Base-by-base conservation (phyloP, 2,797 vertebrate species). In the Chanos chanos region DNA sequence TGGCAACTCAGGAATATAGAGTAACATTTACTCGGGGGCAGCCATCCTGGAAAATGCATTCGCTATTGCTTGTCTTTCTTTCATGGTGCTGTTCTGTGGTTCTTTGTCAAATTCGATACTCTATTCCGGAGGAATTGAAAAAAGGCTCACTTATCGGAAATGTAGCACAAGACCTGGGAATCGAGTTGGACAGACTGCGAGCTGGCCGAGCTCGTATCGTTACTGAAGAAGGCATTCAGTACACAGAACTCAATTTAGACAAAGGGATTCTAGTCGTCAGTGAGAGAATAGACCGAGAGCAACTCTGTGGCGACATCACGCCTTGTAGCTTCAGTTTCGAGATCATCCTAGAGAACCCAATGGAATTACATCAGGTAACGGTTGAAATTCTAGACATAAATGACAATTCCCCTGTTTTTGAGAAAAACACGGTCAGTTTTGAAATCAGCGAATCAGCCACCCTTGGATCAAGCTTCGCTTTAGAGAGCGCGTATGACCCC, bases 351-450 rank as follows among this genome's bases (percentile, higher is more conserved):
- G 76, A 78, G 18, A 76, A 70, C 37, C 76, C 76, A 12, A 73
- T 76, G 10, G 68, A 78, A 9, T 36, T 75, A 0, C 64, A 81
- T 55, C 67, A 34, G 0, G 61, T 86, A n/a, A 81, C 68, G 0
- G 43, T 87, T 0, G 83, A 86, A 47, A 76, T 87, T 41, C 37
- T 79, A 16, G 85, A 87, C 33, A 57, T 85, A 3, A 87, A 87
- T 37, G 86, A 87, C 18, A 71, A 87, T 16, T 40, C 76, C 0
- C 86, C 86, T 0, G 31, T 43, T 0, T 87, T 87, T 27, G 70
- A 72, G 61, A 82, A 66, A 9, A 52, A 67, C 0, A 3, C 73
- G 0, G 71, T 85, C 1, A 28, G 60, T 45, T 69, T 86, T 2
- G 77, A 85, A 68, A 86, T 86, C 0, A 83, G 79, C 10, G 85